phyloP scores from a whole-genome alignment of 2,888 invertebrate genomes.

The Lasioglossum zephyrum region DNA sequence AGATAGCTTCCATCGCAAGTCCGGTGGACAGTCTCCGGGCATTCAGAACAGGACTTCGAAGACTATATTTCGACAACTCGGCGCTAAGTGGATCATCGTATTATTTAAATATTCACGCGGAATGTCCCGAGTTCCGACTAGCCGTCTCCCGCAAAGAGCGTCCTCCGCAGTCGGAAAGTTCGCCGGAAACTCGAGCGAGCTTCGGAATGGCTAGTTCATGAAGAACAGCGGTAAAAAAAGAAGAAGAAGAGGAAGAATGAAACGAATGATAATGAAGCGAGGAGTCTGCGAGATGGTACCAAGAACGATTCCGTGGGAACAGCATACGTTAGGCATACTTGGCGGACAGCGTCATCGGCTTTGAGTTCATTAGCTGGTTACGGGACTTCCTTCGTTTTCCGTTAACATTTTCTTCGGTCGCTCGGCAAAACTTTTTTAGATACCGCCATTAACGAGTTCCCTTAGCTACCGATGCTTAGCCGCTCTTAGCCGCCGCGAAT shows the following conservation, averaged over 20 bases:
- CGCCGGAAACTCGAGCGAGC: neutral
- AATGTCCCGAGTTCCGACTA: constrained; percentile 2
- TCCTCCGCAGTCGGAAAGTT: neutral
- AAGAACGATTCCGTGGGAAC: neutral
- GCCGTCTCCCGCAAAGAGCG: neutral
- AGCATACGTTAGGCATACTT: neutral
- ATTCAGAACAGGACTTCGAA: neutral
- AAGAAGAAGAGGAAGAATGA: neutral
- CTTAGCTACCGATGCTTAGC: constrained; percentile 56
- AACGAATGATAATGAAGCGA: neutral
- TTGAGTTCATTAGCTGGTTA: constrained; percentile 51
- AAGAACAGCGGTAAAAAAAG: neutral
- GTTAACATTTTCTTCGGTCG: constrained; percentile 15
- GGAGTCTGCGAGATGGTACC: neutral
- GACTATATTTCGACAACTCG: neutral
- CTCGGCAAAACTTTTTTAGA: constrained; percentile 46
- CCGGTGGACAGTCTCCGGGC: neutral
- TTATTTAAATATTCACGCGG: constrained; percentile 33
- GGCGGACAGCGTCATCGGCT: constrained; percentile 8
- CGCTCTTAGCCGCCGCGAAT: constrained; percentile 45
- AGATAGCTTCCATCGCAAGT: too few relatives aligned
- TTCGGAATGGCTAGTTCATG: neutral
- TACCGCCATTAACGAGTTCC: constrained; percentile 56
- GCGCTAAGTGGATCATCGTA: constrained; percentile 8
- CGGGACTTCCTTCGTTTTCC: constrained; percentile 11